These are phyloP conservation scores for Cavia aperea DNA, from an alignment of 2,113 vertebrate species.

Conservation along the genomic window DNA sequence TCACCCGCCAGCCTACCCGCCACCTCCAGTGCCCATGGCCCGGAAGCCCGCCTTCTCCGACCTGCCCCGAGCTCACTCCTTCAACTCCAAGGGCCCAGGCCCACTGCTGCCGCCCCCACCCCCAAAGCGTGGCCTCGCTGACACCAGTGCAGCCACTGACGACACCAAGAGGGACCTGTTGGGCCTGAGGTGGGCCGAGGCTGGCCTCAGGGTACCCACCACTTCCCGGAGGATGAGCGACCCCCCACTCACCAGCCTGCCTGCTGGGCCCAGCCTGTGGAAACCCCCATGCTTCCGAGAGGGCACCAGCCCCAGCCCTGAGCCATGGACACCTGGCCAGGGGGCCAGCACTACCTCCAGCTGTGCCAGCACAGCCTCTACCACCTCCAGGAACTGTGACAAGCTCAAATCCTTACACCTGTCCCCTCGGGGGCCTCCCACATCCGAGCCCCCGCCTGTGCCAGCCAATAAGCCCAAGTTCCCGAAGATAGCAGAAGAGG, in stretches of 20 bases:
- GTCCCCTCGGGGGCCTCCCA: slow-evolving; percentile 59
- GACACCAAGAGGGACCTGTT: slow-evolving; percentile 68
- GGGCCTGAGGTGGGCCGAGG: slow-evolving; percentile 46
- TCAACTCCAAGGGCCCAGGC: slow-evolving; percentile 62
- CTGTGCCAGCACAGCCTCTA: accelerated
- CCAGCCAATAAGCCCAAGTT: slow-evolving; percentile 71
- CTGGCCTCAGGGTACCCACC: neutral
- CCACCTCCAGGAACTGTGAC: slow-evolving; percentile 67
- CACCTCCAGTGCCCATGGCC: slow-evolving; percentile 83
- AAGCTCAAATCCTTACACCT: slow-evolving; percentile 74
- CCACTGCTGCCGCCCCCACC: slow-evolving; percentile 70
- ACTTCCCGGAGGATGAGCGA: slow-evolving; percentile 58
- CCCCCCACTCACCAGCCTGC: slow-evolving; percentile 36
- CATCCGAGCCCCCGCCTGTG: slow-evolving; percentile 58
- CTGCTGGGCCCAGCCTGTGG: slow-evolving; percentile 56
- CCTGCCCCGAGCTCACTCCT: slow-evolving; percentile 68
- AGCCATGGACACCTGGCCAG: slow-evolving; percentile 45
- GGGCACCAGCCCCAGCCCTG: neutral
- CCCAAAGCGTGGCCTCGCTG: slow-evolving; percentile 71
- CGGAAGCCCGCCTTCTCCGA: slow-evolving; percentile 63
- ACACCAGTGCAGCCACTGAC: slow-evolving; percentile 21
- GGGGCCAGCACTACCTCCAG: neutral
- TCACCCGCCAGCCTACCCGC: slow-evolving; percentile 88
- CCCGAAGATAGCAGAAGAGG: slow-evolving; percentile 41
- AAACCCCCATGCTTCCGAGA: slow-evolving; percentile 62